Evolutionary conservation across 23 tunicate species (phyloP).

Genomic region (Trididemnum nubilum): DNA sequence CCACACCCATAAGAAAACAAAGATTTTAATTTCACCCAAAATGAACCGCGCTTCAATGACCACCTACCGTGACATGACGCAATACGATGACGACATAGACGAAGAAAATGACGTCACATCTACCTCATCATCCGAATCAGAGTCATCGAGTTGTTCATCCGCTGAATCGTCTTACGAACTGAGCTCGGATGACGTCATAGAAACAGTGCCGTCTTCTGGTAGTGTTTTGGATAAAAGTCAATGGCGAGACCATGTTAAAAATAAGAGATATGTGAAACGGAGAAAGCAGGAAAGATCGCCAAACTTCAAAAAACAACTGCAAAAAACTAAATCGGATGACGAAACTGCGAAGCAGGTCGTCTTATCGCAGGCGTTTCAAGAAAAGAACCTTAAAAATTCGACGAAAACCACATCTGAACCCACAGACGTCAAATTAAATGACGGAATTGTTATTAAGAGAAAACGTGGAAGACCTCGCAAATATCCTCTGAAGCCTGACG

Average conservation of each 20-base stretch:
- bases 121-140: conserved; percentile 66
- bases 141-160: conserved; percentile 52
- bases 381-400: too few relatives aligned
- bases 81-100: conserved; percentile 50
- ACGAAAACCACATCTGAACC: too few relatives aligned
- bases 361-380: too few relatives aligned
- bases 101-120: conserved; percentile 55
- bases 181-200: conserved; percentile 37
- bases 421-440: too few relatives aligned
- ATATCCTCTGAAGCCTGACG: conserved; percentile 39
- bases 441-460: too few relatives aligned
- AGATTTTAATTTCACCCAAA: not conserved
- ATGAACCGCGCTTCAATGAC: conserved; percentile 36
- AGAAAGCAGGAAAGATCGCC: conserved; percentile 1
- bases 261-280: not conserved
- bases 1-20: conserved; percentile 6
- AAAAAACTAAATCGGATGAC: too few relatives aligned
- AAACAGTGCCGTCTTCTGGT: not conserved
- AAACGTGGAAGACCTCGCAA: conserved; percentile 74
- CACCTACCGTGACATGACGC: conserved; percentile 64
- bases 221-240: not conserved
- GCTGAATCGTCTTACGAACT: conserved; percentile 72
- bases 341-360: too few relatives aligned
- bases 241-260: not conserved
- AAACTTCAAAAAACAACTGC: too few relatives aligned